These are phyloP conservation scores for Drosophila recens DNA, from an alignment of 2,888 invertebrate genomes.

Conservation along the genomic window DNA sequence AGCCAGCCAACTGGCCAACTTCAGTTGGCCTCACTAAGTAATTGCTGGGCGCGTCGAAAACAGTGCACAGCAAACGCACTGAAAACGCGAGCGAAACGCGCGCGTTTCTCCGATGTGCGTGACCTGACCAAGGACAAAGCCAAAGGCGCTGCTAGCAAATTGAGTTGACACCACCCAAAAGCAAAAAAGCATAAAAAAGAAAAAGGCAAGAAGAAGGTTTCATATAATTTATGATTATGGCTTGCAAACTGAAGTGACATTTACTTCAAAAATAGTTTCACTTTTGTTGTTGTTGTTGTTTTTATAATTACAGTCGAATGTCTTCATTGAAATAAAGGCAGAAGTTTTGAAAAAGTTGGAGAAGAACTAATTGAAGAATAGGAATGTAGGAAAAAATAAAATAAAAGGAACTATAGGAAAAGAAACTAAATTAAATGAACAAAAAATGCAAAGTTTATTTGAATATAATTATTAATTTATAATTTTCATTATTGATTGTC, in stretches of 20 bases:
- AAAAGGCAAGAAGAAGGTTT: conserved; percentile 1
- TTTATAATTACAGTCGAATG: conserved; percentile 22
- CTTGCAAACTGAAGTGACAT: conserved; percentile 33
- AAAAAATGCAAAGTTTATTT: neutral
- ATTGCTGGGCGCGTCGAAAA: conserved; percentile 53
- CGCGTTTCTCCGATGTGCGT: conserved; percentile 37
- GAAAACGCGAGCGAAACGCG: conserved; percentile 29
- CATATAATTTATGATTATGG: conserved; percentile 62
- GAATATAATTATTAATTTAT: too few species aligned
- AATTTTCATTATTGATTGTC: too few species aligned
- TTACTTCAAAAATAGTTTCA: conserved; percentile 25
- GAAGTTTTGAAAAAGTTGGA: neutral
- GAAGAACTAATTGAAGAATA: neutral
- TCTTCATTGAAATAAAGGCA: conserved; percentile 25
- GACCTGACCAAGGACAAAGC: conserved; percentile 52
- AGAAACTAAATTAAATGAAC: neutral
- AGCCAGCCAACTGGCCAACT: conserved; percentile 30
- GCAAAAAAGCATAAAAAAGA: neutral
- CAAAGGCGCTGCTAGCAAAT: conserved; percentile 36
- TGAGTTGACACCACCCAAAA: conserved; percentile 44
- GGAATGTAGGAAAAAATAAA: neutral
- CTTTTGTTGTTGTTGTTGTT: conserved; percentile 10
- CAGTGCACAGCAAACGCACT: conserved; percentile 32
- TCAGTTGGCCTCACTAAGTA: conserved; percentile 29
- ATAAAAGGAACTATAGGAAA: neutral